Evolutionary conservation across 2,797 vertebrate genomes (phyloP).

Genomic region (Cirrhinus mrigala): DNA sequence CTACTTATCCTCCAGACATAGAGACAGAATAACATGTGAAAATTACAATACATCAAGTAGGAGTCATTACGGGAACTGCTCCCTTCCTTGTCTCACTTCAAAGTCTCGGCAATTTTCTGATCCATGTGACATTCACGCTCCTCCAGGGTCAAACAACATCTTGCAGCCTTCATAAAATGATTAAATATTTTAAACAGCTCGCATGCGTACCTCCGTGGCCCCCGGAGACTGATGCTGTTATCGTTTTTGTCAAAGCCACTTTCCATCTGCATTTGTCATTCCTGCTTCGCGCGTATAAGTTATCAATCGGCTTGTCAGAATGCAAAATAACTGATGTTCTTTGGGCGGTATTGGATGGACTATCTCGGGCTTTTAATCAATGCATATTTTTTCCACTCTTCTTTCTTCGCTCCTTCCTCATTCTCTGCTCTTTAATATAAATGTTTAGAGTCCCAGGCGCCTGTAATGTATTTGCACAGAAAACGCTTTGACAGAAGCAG

Average conservation of each 20-base stretch:
- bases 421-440: slow-evolving; percentile 93
- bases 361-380: slow-evolving; percentile 99
- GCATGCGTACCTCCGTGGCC: slow-evolving; percentile 94
- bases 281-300: slow-evolving; percentile 96
- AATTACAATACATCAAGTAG: slow-evolving; percentile 88
- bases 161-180: slow-evolving; percentile 98
- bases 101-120: slow-evolving; percentile 97
- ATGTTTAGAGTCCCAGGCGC: slow-evolving; percentile 93
- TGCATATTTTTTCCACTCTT: slow-evolving; percentile 89
- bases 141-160: slow-evolving; percentile 99
- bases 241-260: slow-evolving; percentile 99
- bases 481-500: slow-evolving; percentile 90
- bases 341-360: slow-evolving; percentile 97
- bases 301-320: slow-evolving; percentile 99
- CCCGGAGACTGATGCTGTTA: slow-evolving; percentile 98
- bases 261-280: slow-evolving; percentile 99
- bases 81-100: slow-evolving; percentile 87
- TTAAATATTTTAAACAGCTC: slow-evolving; percentile 99
- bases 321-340: slow-evolving; percentile 99
- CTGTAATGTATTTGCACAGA: slow-evolving; percentile 92
- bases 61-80: slow-evolving; percentile 80
- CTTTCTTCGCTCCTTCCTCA: slow-evolving; percentile 86
- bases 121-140: slow-evolving; percentile 98
- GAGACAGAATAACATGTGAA: slow-evolving; percentile 77
- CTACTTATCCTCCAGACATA: slow-evolving; percentile 70